Conservation (phyloP, 1,140 invertebrate genomes). For the Thaumetopoea pityocampa region DNA sequence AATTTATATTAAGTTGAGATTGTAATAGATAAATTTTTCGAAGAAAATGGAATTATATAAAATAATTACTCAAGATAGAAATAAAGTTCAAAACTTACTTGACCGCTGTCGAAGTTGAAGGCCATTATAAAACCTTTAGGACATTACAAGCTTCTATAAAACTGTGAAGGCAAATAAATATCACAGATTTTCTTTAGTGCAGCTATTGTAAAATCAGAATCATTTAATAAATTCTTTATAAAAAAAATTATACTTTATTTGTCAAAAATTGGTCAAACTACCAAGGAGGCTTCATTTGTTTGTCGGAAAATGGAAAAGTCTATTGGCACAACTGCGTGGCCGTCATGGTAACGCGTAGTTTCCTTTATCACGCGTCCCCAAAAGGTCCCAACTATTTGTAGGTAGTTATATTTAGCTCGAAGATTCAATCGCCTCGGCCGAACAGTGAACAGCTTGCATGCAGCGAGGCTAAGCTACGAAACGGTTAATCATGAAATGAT, state of each 20-base stretch:
- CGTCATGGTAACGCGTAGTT: slow-evolving; percentile 36
- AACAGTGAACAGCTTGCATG: too few relatives aligned
- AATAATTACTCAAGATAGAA: too few relatives aligned
- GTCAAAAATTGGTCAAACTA: slow-evolving; percentile 37
- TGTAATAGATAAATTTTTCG: too few relatives aligned
- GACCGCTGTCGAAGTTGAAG: slow-evolving; percentile 63
- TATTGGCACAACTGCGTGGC: slow-evolving; percentile 62
- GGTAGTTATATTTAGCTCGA: slow-evolving; percentile 5
- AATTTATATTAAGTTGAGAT: too few relatives aligned
- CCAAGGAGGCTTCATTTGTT: slow-evolving; percentile 21
- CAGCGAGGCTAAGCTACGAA: too few relatives aligned
- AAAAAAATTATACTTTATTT: slow-evolving; percentile 34
- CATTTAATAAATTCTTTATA: slow-evolving; percentile 24
- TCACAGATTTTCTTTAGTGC: slow-evolving; percentile 36
- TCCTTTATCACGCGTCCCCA: slow-evolving; percentile 20
- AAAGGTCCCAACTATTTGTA: slow-evolving; percentile 5
- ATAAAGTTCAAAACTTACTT: slow-evolving; percentile 34
- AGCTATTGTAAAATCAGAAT: too few relatives aligned
- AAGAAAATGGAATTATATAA: too few relatives aligned
- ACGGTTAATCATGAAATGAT: too few relatives aligned
- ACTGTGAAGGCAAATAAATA: slow-evolving; percentile 34
- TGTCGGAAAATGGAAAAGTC: slow-evolving; percentile 45
- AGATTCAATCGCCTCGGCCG: slow-evolving; percentile 12
- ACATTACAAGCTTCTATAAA: slow-evolving; percentile 16
- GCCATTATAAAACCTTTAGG: slow-evolving; percentile 39